Base-by-base conservation (phyloP, 2,113 vertebrate species). In the Macquaria australasica region DNA sequence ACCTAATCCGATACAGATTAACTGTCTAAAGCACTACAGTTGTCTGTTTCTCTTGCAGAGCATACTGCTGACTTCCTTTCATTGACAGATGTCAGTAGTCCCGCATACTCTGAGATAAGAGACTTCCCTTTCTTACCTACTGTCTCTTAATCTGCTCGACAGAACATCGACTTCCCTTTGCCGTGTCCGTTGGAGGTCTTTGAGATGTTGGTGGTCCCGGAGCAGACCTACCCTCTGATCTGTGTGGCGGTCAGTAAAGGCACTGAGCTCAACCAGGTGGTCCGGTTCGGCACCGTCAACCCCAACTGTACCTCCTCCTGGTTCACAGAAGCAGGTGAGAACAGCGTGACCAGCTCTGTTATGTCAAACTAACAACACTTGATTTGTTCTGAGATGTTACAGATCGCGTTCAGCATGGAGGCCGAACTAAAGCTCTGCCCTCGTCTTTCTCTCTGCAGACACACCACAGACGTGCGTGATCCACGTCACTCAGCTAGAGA, bases 191-290 rank as follows among this genome's bases (percentile, higher is more conserved):
- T 99, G 89, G 97, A 97, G 82, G 94, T 99, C 86, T 98, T 99
- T 91, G 98, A 99, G 96, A 98, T 99, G 98, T 91, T 99, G 95
- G 98, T 99, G 84, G 97, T 99, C 21, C 98, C 98, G 0, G 98
- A 99, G 81, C 97, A 98, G 80, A 97, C 97, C 71, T 99, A 97
- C 91, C 98, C 98, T 16, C 95, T 99, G 77, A 97, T 99, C 91
- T 99, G 98, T 77, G 97, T 99, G 8, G 98, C 97, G 7, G 98
- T 99, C 94, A 97, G 97, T 56, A 97, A 96, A 96, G 98, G 98
- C 83, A 97, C 96, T 86, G 98, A 98, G 70, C 97, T 98, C 90
- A 97, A 97, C 93, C 98, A 99, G 85, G 98, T 99, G 92, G 98
- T 99, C 77, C 96, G 96, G 48, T 99, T 99, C 91, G 98, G 98